Percentiles rank a stretch among this genome's conserved stretches.
Evolutionary conservation across 1,140 invertebrate genomes (phyloP).

Genomic region (Eriosoma lanigerum): DNA sequence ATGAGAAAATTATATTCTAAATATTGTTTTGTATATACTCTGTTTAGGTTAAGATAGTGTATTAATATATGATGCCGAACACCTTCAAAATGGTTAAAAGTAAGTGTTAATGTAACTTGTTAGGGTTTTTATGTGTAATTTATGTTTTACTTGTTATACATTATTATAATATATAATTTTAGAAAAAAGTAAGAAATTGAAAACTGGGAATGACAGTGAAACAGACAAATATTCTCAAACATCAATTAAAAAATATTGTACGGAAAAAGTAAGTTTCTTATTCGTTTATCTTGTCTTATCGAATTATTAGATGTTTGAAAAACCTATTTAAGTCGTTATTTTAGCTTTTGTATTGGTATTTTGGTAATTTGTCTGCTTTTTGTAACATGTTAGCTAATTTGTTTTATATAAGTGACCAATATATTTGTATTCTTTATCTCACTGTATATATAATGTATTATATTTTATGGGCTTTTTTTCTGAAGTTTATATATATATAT

Average conservation of each 20-base stretch:
- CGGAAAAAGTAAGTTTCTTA: conserved; percentile 17
- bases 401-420: neutral
- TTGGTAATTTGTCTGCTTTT: neutral
- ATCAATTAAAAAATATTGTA: conserved; percentile 41
- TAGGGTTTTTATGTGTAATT: neutral
- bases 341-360: no score
- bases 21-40: no score
- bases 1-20: no score
- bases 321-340: neutral
- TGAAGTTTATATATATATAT: no score
- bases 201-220: neutral
- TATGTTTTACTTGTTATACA: neutral
- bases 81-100: conserved; percentile 37
- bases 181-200: conserved; percentile 13
- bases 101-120: neutral
- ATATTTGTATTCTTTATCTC: no score
- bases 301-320: neutral
- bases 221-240: neutral
- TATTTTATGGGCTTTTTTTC: no score
- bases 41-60: no score
- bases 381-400: neutral
- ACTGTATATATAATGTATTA: no score
- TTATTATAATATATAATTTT: neutral
- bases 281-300: neutral
- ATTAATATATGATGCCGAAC: neutral